These are phyloP conservation scores for Mystacides longicornis DNA, from an alignment of 2,888 invertebrate species.

Conservation along the genomic window DNA sequence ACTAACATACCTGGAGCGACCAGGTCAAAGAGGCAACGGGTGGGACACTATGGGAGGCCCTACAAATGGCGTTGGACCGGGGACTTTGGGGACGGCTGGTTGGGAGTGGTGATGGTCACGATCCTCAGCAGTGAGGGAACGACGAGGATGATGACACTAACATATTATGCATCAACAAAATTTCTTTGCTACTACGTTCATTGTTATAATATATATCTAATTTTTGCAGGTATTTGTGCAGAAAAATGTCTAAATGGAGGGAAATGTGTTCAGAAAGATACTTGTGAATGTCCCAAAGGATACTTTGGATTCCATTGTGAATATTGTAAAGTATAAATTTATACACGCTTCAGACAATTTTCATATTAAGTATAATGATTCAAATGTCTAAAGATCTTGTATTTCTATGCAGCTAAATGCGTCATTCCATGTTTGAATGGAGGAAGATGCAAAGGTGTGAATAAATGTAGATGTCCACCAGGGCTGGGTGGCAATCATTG, in stretches of 20 bases:
- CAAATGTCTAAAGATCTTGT: not conserved
- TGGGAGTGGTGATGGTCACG: no score
- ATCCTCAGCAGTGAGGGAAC: no score
- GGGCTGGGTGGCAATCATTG: slow-evolving; percentile 86
- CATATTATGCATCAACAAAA: no score
- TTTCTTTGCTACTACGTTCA: no score
- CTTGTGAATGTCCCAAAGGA: slow-evolving; percentile 85
- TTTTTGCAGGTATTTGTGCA: slow-evolving; percentile 70
- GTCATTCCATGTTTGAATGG: slow-evolving; percentile 87
- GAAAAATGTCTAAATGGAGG: slow-evolving; percentile 91
- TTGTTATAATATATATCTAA: no score
- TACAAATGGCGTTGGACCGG: no score
- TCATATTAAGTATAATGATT: not conserved
- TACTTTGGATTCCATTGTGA: slow-evolving; percentile 86
- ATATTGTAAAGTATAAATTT: slow-evolving; percentile 55
- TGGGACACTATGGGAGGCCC: no score
- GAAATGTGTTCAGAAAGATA: slow-evolving; percentile 90
- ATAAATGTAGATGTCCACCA: slow-evolving; percentile 79
- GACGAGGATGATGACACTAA: no score
- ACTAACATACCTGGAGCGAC: no score
- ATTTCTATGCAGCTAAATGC: slow-evolving; percentile 62
- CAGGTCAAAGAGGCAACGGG: no score
- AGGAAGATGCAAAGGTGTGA: slow-evolving; percentile 82
- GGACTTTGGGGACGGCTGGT: no score
- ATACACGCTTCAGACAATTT: not conserved